A percentile compares a stretch with the other conserved stretches of the same genome.
Evolutionary conservation across 1,140 invertebrate species (phyloP).

Genomic region (Callitettix versicolor): DNA sequence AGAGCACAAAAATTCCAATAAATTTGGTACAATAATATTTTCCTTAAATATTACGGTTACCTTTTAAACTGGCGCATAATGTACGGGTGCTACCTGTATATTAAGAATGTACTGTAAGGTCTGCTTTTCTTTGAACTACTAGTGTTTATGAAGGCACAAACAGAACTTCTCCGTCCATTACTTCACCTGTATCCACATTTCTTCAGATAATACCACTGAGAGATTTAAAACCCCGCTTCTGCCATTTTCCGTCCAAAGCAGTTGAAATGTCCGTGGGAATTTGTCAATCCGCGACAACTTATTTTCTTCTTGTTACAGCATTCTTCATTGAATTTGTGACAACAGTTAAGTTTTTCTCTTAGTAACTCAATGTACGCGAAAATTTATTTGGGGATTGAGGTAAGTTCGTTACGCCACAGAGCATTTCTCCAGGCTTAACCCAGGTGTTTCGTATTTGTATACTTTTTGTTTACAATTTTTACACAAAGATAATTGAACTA

Average conservation of each 20-base stretch:
- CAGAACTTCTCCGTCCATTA: neutral
- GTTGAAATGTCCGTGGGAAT: conserved; percentile 11
- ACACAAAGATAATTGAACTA: no score
- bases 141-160: neutral
- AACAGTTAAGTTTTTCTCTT: neutral
- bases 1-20: no score
- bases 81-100: neutral
- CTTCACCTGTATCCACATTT: neutral
- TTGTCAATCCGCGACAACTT: neutral
- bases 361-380: neutral
- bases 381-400: conserved; percentile 15
- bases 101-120: neutral
- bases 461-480: no score
- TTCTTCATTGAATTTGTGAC: conserved; percentile 1
- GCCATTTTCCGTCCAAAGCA: conserved; percentile 21
- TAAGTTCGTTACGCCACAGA: conserved; percentile 15
- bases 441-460: no score
- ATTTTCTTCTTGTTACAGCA: conserved; percentile 7
- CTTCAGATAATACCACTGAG: neutral
- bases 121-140: no score
- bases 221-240: neutral
- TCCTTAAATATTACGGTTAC: no score
- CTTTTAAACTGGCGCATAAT: no score
- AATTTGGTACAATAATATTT: no score
- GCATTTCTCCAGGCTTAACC: no score